Conservation (phyloP, 2,888 invertebrate genomes). For the Euclidia mi region DNA sequence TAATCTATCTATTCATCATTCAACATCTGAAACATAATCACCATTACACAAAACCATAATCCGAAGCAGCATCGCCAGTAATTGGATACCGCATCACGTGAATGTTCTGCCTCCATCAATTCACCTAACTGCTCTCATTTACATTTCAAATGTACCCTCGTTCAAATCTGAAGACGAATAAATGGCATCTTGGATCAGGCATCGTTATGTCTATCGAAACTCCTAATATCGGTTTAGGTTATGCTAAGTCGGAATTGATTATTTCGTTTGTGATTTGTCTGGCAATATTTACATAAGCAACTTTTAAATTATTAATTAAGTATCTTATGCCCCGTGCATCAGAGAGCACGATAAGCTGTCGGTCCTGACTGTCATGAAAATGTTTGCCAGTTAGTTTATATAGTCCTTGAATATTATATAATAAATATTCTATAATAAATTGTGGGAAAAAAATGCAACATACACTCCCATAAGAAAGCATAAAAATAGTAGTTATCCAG, state of each 20-base stretch:
- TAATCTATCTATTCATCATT: too few relatives aligned
- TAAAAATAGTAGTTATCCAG: too few relatives aligned
- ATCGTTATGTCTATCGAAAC: constrained; percentile 34
- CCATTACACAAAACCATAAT: constrained; percentile 36
- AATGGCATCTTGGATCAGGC: constrained; percentile 50
- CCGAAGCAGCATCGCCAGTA: constrained; percentile 38
- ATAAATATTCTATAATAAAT: too few relatives aligned
- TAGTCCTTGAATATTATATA: too few relatives aligned
- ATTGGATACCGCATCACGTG: constrained; percentile 43
- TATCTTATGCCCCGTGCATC: too few relatives aligned
- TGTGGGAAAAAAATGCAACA: too few relatives aligned
- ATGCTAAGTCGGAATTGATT: constrained; percentile 20
- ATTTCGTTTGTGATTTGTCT: constrained; percentile 13
- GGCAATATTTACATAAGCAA: too few relatives aligned
- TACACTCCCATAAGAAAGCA: too few relatives aligned
- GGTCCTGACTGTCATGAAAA: too few relatives aligned
- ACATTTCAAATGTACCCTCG: constrained; percentile 71
- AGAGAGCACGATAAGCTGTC: too few relatives aligned
- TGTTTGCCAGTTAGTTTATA: too few relatives aligned
- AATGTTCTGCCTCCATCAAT: constrained; percentile 44
- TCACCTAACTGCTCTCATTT: constrained; percentile 57
- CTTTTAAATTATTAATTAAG: too few relatives aligned
- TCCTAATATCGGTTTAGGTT: constrained; percentile 22
- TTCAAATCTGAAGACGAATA: constrained; percentile 65
- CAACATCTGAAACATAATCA: background rate